Evolutionary conservation across 2,888 invertebrate species (phyloP), one percentile per base, ranked within the genome.

Genomic region (Noctua fimbriata): DNA sequence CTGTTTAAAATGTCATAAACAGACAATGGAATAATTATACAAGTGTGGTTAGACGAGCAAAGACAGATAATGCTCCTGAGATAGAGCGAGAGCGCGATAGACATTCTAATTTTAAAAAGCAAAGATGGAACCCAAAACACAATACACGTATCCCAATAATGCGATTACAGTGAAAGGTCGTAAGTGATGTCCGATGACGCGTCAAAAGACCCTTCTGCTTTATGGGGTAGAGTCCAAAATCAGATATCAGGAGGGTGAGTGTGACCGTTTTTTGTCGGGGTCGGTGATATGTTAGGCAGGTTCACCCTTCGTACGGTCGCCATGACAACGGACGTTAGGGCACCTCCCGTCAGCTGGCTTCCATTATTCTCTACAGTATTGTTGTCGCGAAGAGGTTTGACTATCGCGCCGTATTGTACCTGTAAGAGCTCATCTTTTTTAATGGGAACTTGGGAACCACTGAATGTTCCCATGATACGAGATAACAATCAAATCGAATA

Each of bases 311-410:
- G 93, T 88, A 92, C 89, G 92, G 96, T 97, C 89, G 92, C 95
- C 94, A 96, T 96, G 96, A 93, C 95, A 93, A 96, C 97, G 94
- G 89, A 89, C 93, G 93, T 93, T 93, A 94, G 93, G 94, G 94
- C 95, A 96, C 97, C 97, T 96, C 97, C 97, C 96, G 96, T 97
- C 97, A 97, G 96, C 96, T 96, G 97, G 95, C 95, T 92, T 92
- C 96, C 95, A 96, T 97, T 96, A 96, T 96, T 93, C 92, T 93
- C 91, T 89, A 90, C 90, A 89, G 93, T 91, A 94, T 95, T 95
- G 94, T 95, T 94, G 93, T 93, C 90, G 92, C 90, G 92, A 94
- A 93, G 92, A 94, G 93, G 92, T 92, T 93, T 92, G 92, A 92
- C 91, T 92, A 90, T 91, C 90, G 89, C 52, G 16, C 92, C 89